These are phyloP conservation scores for Prolemur simus DNA, from an alignment of 2,113 vertebrate genomes.

Conservation along the genomic window DNA sequence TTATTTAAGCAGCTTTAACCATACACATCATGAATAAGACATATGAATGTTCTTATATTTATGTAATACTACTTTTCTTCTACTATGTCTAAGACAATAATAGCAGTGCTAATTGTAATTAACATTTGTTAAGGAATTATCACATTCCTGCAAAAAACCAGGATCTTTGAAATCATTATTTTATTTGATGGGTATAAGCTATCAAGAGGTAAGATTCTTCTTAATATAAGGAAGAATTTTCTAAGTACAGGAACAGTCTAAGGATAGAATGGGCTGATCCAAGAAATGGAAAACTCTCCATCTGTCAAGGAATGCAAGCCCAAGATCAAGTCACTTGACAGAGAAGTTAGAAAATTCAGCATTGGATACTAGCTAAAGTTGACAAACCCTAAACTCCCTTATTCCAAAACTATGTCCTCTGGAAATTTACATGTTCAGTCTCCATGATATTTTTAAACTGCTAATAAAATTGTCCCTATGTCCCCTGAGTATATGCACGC, in stretches of 20 bases:
- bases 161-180: not conserved
- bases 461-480: conserved; percentile 27
- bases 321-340: conserved; percentile 44
- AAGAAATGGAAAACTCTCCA: not conserved
- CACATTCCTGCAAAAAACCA: not conserved
- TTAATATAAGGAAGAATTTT: not conserved
- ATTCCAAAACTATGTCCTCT: conserved; percentile 21
- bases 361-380: not conserved
- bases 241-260: not conserved
- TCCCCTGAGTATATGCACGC: not conserved
- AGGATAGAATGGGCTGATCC: not conserved
- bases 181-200: not conserved
- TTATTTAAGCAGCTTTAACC: not conserved
- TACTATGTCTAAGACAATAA: not conserved
- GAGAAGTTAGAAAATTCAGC: not conserved
- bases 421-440: not conserved
- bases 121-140: not conserved
- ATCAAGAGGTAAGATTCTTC: not conserved
- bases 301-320: not conserved
- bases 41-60: not conserved
- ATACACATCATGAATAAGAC: not conserved
- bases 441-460: conserved; percentile 26
- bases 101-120: not conserved
- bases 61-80: not conserved
- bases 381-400: not conserved